Evolutionary conservation across 1,140 invertebrate genomes (phyloP).

Genomic region (Oscheius sp.): DNA sequence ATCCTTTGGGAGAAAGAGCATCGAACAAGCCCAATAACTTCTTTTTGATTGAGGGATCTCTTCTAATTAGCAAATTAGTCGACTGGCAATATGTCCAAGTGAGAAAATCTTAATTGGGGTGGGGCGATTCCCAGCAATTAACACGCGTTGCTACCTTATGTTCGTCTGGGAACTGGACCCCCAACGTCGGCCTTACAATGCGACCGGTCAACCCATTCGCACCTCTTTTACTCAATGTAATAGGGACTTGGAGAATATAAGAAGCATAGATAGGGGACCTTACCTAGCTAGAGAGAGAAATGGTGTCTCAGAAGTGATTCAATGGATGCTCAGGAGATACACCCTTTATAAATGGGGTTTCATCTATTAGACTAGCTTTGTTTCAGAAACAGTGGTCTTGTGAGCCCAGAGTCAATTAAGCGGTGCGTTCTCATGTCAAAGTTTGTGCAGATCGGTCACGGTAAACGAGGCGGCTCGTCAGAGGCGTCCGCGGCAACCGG

Average conservation of each 20-base stretch:
- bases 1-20: neutral
- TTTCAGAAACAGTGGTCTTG: neutral
- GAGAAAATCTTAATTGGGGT: neutral
- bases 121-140: conserved; percentile 2
- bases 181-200: neutral
- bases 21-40: neutral
- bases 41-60: neutral
- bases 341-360: neutral
- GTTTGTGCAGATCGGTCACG: conserved; percentile 5
- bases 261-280: neutral
- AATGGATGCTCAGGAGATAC: neutral
- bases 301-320: neutral
- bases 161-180: neutral
- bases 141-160: neutral
- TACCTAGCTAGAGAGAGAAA: neutral
- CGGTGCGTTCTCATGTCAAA: too few species aligned
- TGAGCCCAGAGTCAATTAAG: neutral
- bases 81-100: neutral
- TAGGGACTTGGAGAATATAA: too few species aligned
- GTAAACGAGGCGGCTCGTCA: conserved; percentile 10
- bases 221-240: neutral
- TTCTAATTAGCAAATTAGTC: neutral
- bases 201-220: neutral
- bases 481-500: neutral
- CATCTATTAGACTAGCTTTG: neutral